These are phyloP conservation scores for Solen grandis DNA, from an alignment of 1,140 invertebrate species.

Conservation along the genomic window DNA sequence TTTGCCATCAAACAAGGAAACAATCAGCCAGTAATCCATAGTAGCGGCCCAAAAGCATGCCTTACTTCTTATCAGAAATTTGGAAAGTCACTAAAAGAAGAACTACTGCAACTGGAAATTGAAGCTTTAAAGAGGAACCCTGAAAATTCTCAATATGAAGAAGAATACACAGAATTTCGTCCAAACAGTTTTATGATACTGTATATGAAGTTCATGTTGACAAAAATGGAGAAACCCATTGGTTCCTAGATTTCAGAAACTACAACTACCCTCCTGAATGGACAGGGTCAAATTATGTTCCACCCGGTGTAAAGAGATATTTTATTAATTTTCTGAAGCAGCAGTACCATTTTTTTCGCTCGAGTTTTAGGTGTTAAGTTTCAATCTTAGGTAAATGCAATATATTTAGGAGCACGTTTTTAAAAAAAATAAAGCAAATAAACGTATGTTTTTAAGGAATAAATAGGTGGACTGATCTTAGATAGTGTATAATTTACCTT, in stretches of 20 bases:
- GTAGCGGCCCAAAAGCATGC: background rate
- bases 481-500: background rate
- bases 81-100: background rate
- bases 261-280: conserved; percentile 13
- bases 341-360: no score
- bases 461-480: conserved; percentile 2
- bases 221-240: background rate
- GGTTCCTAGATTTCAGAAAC: background rate
- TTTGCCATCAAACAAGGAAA: background rate
- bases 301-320: background rate
- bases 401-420: no score
- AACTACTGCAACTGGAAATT: background rate
- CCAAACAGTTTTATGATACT: conserved; percentile 1
- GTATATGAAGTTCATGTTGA: background rate
- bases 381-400: no score
- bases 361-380: no score
- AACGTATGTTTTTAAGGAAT: background rate
- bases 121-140: background rate
- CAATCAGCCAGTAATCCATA: background rate
- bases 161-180: conserved; percentile 10
- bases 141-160: background rate
- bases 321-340: background rate
- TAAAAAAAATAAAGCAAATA: conserved; percentile 4
- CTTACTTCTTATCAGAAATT: background rate
- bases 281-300: background rate